A percentile compares a stretch with the other conserved stretches of the same genome.
phyloP scores from a whole-genome alignment of 1,140 invertebrate species.

The Caenorhabditis remanei region DNA sequence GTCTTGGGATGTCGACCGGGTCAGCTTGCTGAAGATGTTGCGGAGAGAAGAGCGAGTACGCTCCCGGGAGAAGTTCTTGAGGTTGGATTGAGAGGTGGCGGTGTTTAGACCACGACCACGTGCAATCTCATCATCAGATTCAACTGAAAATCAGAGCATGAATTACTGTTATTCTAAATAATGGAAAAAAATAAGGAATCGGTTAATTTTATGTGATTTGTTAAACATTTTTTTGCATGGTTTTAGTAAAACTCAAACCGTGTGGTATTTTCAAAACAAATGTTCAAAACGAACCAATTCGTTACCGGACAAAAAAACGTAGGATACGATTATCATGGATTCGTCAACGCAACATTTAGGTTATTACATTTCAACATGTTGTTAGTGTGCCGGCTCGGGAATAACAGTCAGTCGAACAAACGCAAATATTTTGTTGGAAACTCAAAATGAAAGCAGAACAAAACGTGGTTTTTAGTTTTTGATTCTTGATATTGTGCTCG shows the following conservation, averaged over 20 bases:
- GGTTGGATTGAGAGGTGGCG: slow-evolving; percentile 61
- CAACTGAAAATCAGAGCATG: slow-evolving; percentile 59
- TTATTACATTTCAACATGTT: not conserved
- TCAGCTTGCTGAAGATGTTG: slow-evolving; percentile 80
- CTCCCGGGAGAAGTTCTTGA: slow-evolving; percentile 72
- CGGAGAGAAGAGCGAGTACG: slow-evolving; percentile 72
- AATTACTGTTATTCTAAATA: not conserved
- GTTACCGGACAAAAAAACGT: slow-evolving; percentile 31
- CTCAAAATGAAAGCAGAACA: not conserved
- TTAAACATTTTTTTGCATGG: not conserved
- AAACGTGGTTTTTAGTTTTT: not conserved
- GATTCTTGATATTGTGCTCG: not conserved
- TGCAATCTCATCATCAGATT: slow-evolving; percentile 76
- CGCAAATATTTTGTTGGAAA: not conserved
- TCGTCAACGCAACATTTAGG: not conserved
- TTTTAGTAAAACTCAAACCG: no score
- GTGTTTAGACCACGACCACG: slow-evolving; percentile 56
- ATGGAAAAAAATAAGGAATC: slow-evolving; percentile 12
- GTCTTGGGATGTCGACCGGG: slow-evolving; percentile 83
- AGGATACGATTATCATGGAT: not conserved
- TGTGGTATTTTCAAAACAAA: no score
- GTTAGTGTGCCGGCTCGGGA: not conserved
- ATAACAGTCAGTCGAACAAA: not conserved
- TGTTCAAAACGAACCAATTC: not conserved
- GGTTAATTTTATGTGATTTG: slow-evolving; percentile 20